Percentiles rank a stretch among this genome's conserved stretches.
phyloP scores from a whole-genome alignment of 2,797 vertebrate genomes.

The Falco berigora region DNA sequence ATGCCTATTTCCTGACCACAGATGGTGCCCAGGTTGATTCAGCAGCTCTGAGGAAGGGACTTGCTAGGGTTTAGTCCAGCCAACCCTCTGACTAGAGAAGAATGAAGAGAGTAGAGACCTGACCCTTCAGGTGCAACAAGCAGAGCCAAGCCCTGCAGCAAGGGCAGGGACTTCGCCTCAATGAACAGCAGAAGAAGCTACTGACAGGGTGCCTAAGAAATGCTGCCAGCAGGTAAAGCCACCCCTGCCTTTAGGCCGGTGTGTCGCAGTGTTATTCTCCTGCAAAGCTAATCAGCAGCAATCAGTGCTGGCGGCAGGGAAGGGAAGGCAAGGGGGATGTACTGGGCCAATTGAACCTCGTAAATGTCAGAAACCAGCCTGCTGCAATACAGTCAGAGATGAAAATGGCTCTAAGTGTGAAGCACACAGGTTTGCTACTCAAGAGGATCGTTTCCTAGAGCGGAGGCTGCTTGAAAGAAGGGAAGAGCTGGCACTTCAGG shows the following conservation, averaged over 20 bases:
- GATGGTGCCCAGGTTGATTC: neutral
- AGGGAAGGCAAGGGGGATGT: no score
- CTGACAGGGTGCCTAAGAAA: neutral
- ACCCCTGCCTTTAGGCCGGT: fast-evolving
- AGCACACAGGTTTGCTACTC: neutral
- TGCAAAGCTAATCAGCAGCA: neutral
- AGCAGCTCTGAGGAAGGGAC: neutral
- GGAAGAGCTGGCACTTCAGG: neutral
- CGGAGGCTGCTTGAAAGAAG: neutral
- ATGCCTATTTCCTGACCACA: neutral
- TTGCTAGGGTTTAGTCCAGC: neutral
- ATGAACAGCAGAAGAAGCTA: neutral
- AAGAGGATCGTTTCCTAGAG: neutral
- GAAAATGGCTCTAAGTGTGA: neutral
- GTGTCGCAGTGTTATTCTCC: fast-evolving
- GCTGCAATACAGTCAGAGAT: neutral
- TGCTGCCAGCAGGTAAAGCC: neutral
- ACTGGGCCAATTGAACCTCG: neutral
- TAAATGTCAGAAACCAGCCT: neutral
- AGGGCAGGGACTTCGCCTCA: neutral
- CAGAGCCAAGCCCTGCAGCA: neutral
- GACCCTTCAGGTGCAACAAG: no score
- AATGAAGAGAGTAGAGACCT: neutral
- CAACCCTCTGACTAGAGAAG: neutral
- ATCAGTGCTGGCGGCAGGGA: neutral